A percentile compares a stretch with the other conserved stretches of the same genome.
These are phyloP conservation scores for Thunnus thynnus DNA, from an alignment of 2,113 vertebrate species.

Conservation along the genomic window DNA sequence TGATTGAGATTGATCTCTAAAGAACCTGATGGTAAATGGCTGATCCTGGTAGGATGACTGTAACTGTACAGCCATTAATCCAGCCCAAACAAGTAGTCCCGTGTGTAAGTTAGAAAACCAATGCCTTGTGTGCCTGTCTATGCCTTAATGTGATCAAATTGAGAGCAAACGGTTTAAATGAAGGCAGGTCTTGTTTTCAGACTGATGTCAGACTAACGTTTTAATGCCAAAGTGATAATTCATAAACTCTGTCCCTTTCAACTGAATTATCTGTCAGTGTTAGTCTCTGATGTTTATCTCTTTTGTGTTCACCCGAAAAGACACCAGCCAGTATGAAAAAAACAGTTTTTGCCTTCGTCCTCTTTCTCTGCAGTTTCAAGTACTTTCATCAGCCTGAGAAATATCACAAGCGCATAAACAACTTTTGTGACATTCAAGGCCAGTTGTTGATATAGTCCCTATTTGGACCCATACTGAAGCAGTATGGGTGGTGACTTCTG, in stretches of 20 bases:
- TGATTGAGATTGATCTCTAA: neutral
- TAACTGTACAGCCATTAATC: neutral
- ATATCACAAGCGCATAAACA: neutral
- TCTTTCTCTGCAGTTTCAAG: neutral
- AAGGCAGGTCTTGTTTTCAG: neutral
- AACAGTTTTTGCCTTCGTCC: neutral
- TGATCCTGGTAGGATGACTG: neutral
- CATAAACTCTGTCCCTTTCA: neutral
- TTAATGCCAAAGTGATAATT: neutral
- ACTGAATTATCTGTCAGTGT: neutral
- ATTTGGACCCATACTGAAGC: neutral
- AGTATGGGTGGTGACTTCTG: neutral
- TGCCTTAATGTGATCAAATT: conserved; percentile 1
- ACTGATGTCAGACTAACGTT: neutral
- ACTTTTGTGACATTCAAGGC: neutral
- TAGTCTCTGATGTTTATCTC: neutral
- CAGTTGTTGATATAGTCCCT: neutral
- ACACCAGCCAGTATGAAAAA: neutral
- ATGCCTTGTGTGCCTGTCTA: neutral
- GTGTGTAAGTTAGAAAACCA: neutral
- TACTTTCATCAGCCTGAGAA: neutral
- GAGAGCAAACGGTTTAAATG: neutral
- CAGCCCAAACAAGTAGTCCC: neutral
- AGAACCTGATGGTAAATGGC: neutral
- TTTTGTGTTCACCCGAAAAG: neutral